Base-by-base conservation (phyloP, 2,113 vertebrate species). In the Egretta garzetta region DNA sequence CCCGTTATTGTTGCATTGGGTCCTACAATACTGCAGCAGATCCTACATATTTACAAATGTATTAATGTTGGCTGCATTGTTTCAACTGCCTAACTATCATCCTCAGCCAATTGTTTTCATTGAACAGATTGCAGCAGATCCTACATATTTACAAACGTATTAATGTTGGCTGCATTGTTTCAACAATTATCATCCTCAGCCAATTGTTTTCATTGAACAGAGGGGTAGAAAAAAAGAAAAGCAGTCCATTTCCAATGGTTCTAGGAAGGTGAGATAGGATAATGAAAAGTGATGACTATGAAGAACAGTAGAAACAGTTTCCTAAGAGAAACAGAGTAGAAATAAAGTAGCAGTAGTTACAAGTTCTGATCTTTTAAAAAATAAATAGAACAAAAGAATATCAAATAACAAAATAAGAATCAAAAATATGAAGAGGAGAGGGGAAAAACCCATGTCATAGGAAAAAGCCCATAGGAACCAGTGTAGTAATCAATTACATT, bases 151-250 rank as follows among this genome's bases (percentile, higher is more conserved):
- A 89, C 87, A 58, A 75, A 37, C n/a, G 15, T 94, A 53, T 95
- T 76, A 95, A 94, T 93, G 82, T 89, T 95, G 90, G 87, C 32
- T 93, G 60, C 20, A 30, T 52, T 86, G 58, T 80, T 94, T 77
- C 8, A 55, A 35, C 32, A 22, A 33, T 87, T 43, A 53, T 60
- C 26, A 87, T 83, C 28, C 41, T 49, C n/a, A 43, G 14, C 4
- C 73, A 47, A 39, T 18, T 63, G 19, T 8, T 73, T 63, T 80
- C 59, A 80, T 21, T 37, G 8, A 75, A 43, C 2, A 72, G 27
- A 74, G 17, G 53, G 41, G 15, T 16, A 83, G 64, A 27, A 77
- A 75, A 80, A 88, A 63, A 30, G 6, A 30, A 70, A 73, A 59
- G 27, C 41, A 80, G 23, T 79, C 13, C 24, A 77, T 96, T 77